phyloP scores from a whole-genome alignment of 2,113 vertebrate species.

The Numida meleagris region DNA sequence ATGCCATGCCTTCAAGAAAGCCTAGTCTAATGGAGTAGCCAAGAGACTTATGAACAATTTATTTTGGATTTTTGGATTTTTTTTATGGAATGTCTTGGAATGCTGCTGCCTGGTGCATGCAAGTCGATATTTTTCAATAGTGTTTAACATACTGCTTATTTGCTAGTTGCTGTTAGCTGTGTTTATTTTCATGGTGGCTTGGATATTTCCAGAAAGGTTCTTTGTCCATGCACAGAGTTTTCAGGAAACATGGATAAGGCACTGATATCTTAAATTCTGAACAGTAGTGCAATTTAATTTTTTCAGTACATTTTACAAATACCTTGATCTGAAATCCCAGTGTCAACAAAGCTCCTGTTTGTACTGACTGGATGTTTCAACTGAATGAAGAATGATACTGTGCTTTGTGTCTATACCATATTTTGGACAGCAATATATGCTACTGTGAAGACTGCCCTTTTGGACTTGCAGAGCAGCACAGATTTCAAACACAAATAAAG shows the following conservation, averaged over 20 bases:
- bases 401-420: neutral
- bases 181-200: neutral
- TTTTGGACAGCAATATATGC: neutral
- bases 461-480: neutral
- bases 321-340: neutral
- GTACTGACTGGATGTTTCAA: neutral
- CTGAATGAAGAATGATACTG: neutral
- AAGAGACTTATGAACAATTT: neutral
- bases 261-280: neutral
- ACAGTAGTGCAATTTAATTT: neutral
- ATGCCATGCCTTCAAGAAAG: neutral
- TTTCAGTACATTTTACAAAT: accelerated
- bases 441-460: neutral
- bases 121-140: neutral
- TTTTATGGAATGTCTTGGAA: neutral
- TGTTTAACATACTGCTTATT: neutral
- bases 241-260: neutral
- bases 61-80: neutral
- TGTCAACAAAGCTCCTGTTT: neutral
- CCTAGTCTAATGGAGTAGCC: neutral
- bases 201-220: neutral
- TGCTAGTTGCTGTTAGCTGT: neutral
- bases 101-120: neutral
- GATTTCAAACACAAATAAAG: neutral
- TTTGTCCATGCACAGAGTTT: neutral